Evolutionary conservation across 2,113 vertebrate species (phyloP).

Genomic region (Eulemur macaco): DNA sequence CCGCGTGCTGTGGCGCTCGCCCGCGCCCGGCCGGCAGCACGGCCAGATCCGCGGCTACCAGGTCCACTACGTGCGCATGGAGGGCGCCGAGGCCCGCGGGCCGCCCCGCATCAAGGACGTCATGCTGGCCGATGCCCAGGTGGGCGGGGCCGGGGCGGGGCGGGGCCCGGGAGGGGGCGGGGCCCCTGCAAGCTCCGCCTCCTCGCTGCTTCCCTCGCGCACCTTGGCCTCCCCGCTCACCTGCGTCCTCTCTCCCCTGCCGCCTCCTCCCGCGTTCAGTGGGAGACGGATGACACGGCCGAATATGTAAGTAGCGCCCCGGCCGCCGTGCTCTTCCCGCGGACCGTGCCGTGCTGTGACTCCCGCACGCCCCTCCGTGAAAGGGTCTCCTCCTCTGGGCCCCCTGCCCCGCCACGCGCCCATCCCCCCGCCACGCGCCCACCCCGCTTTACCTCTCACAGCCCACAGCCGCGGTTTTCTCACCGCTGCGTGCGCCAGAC

Average conservation of each 20-base stretch:
- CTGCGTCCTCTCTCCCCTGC: constrained; percentile 84
- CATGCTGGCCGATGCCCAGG: constrained; percentile 98
- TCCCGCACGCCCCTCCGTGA: background rate
- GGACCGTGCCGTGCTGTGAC: constrained; percentile 63
- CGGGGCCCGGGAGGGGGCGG: background rate
- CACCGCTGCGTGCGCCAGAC: background rate
- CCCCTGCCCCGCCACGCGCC: background rate
- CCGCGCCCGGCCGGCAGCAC: constrained; percentile 93
- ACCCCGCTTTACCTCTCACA: background rate
- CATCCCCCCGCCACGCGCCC: background rate
- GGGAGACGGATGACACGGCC: constrained; percentile 98
- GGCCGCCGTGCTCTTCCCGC: constrained; percentile 50
- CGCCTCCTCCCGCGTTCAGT: constrained; percentile 92
- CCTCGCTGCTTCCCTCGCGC: constrained; percentile 69
- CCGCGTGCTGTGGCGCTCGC: constrained; percentile 97
- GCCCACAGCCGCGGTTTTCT: accelerated
- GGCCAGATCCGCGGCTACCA: constrained; percentile 99
- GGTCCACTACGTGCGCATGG: constrained; percentile 96
- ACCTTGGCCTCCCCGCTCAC: constrained; percentile 74
- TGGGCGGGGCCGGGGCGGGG: constrained; percentile 69
- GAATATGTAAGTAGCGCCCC: constrained; percentile 94
- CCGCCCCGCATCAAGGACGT: constrained; percentile 96
- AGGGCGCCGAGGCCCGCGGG: constrained; percentile 95
- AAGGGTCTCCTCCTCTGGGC: background rate
- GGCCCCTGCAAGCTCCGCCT: constrained; percentile 68